These are phyloP conservation scores for Scelioninae gen. 2 DNA, from an alignment of 2,888 invertebrate genomes.

Conservation along the genomic window DNA sequence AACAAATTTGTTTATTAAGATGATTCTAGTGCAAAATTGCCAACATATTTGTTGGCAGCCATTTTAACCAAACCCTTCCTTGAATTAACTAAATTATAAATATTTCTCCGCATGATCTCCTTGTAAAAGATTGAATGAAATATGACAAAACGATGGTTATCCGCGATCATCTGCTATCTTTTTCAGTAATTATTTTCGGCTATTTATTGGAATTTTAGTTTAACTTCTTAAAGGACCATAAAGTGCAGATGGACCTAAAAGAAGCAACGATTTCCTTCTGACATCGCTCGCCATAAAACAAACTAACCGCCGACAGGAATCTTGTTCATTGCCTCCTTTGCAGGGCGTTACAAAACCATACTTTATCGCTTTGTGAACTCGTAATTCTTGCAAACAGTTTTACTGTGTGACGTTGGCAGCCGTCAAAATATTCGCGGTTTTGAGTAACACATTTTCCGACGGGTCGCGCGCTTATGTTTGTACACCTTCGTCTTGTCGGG, in stretches of 20 bases:
- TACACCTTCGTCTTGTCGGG: constrained; percentile 23
- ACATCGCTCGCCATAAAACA: constrained; percentile 71
- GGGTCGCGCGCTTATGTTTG: constrained; percentile 1
- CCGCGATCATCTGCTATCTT: too few species aligned
- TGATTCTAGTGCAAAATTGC: too few species aligned
- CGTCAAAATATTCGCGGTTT: constrained; percentile 55
- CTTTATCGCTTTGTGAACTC: constrained; percentile 73
- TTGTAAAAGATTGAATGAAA: too few species aligned
- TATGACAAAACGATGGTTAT: too few species aligned
- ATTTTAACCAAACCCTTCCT: too few species aligned
- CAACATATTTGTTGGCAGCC: too few species aligned
- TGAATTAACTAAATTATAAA: too few species aligned
- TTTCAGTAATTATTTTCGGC: too few species aligned
- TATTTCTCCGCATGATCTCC: too few species aligned
- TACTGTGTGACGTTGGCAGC: constrained; percentile 58
- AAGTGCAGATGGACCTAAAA: constrained; percentile 72
- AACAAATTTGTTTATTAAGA: too few species aligned
- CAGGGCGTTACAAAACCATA: constrained; percentile 68
- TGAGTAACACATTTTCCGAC: constrained; percentile 44
- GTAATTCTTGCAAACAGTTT: constrained; percentile 70
- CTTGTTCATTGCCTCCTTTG: constrained; percentile 66
- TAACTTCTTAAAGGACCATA: constrained; percentile 72
- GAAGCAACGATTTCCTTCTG: constrained; percentile 67
- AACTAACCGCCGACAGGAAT: constrained; percentile 72
- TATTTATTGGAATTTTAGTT: constrained; percentile 62